Conservation (phyloP, 2,797 vertebrate genomes). For the Tympanoctomys barrerae region DNA sequence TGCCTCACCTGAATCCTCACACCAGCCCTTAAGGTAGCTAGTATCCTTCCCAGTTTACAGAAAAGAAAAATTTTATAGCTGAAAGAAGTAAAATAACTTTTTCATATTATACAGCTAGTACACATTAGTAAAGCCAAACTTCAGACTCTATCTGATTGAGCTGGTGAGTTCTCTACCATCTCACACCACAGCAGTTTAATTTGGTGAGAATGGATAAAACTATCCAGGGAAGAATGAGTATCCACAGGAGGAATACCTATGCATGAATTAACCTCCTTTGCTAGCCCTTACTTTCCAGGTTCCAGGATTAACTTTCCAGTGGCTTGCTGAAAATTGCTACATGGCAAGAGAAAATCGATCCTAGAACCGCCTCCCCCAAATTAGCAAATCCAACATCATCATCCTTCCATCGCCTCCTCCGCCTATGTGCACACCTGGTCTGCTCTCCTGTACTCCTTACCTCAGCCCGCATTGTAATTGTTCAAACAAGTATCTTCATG, state of each 20-base stretch:
- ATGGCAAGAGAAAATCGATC: background rate
- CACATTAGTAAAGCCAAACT: background rate
- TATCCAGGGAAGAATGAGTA: rapidly evolving
- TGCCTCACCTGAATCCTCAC: background rate
- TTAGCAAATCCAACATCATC: background rate
- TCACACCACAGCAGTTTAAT: background rate
- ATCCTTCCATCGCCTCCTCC: background rate
- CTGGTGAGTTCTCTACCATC: too few relatives aligned
- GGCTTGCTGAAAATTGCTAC: background rate
- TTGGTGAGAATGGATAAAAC: background rate
- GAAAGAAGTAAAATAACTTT: background rate
- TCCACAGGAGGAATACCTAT: rapidly evolving
- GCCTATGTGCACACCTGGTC: slow-evolving; percentile 2
- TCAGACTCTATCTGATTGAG: background rate
- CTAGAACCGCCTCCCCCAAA: background rate
- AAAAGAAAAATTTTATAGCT: background rate
- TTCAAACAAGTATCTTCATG: slow-evolving; percentile 13
- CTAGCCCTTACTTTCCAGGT: background rate
- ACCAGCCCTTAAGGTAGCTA: background rate
- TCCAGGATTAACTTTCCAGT: background rate
- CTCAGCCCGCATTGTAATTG: background rate
- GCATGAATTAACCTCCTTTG: too few relatives aligned
- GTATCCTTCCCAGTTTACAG: background rate
- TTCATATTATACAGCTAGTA: background rate
- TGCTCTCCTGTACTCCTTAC: background rate